Base-by-base conservation (phyloP, 2,113 vertebrate species). In the Platysternon megacephalum region DNA sequence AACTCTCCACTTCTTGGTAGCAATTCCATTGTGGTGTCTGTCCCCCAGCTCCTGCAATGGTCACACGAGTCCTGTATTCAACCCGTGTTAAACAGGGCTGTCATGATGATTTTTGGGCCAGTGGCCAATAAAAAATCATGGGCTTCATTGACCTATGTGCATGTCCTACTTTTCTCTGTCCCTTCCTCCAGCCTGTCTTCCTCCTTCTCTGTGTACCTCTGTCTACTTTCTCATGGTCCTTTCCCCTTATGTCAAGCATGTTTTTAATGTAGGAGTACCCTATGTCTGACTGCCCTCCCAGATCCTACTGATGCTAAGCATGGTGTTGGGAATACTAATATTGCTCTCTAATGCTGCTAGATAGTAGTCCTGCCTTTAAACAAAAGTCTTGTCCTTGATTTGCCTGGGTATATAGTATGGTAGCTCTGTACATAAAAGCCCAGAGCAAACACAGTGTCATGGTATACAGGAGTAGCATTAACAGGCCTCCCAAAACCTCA, bases 11-110 rank as follows among this genome's bases (percentile, higher is more conserved):
- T 91, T 84, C 85, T 10, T 80, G 91, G 93, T 95, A 97, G 94
- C 94, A 29, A 90, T 14, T 94, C 94, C 91, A 97, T 97, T 95
- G 93, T 97, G 91, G 55, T 17, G 93, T 83, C 80, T 91, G 2
- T 91, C 78, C 78, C 93, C 88, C 53, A 35, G 85, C 91, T 55
- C 58, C 88, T 82, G 79, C 79, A 85, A 93, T 44, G 92, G 94
- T 91, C 32, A 0, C 79, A 0, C 74, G 84, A 95, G 82, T 93
- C 94, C 80, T 3, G 1, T 0, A 19, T 68, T 85, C 46, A 78
- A 85, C 12, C 1, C 85, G 58, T 87, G 44, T 61, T 82, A 48
- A 84, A 85, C 5, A 2, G 86, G 78, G 85, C 85, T 96, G 86
- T 90, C 87, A 93, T 85, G 82, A 79, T 74, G 87, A 93, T 90